Base-by-base conservation (phyloP, 2,797 vertebrate species). In the Cheirogaleus major region DNA sequence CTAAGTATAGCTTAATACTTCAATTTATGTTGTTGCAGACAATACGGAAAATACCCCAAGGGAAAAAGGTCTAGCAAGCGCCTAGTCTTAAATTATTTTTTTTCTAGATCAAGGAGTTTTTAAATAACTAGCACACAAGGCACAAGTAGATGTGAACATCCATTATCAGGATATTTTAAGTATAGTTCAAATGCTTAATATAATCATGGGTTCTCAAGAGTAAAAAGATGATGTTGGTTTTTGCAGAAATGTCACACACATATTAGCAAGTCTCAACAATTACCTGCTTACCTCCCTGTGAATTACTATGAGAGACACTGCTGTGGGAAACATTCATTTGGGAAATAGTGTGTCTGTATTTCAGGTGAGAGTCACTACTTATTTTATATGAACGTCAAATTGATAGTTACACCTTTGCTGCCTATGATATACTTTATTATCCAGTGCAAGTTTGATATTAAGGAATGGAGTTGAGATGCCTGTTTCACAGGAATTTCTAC, bases 191-290 rank as follows among this genome's bases (percentile, higher is more conserved):
- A 93, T 83, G 87, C 61, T 90, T 97, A 93, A 96, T 92, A 93
- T 96, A 97, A 97, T 98, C 96, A 98, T 11, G 45, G 96, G 96
- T 97, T 98, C 83, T 96, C 89, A 96, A 84, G 89, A 91, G 25
- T 93, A 85, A 88, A 95, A 87, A 97, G 79, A 91, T 45, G 41
- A 15, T 35, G 13, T 89, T 93, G 30, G 78, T 95, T 88, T 89
- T 75, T 87, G 65, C 61, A 97, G 95, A 95, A 96, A 86, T 65
- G 70, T 95, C 93, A 88, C 78, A 96, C 52, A 72, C 38, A 93
- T 72, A 87, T 95, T 35, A 97, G 78, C 96, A 97, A 97, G 96
- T 97, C 96, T 96, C 96, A 95, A 93, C 96, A 98, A 96, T 83
- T 93, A 94, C 63, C 96, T 84, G 84, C 70, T 95, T 92, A 95